These are phyloP conservation scores for Pseudococcus viburni DNA, from an alignment of 2,888 invertebrate genomes.

Conservation along the genomic window DNA sequence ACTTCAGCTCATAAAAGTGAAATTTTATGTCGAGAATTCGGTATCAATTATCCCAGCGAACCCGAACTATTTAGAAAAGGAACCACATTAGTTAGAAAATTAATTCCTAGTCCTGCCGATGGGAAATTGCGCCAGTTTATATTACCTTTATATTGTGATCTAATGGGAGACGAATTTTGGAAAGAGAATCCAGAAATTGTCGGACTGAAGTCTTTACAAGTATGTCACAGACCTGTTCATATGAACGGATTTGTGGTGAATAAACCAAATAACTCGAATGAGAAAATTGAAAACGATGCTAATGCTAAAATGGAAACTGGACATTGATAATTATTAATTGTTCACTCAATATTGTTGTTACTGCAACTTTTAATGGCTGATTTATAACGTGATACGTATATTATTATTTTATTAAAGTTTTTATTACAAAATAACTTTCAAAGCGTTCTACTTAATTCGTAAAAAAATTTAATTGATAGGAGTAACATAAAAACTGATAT, in stretches of 20 bases:
- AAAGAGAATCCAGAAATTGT: constrained; percentile 79
- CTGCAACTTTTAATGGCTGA: constrained; percentile 22
- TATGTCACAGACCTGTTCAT: constrained; percentile 63
- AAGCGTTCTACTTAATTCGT: not conserved
- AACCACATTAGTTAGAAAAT: constrained; percentile 83
- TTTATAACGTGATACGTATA: constrained; percentile 53
- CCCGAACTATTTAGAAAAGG: constrained; percentile 90
- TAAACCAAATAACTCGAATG: constrained; percentile 61
- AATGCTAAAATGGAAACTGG: constrained; percentile 60
- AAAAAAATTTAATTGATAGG: too few species aligned
- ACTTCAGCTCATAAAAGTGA: constrained; percentile 95
- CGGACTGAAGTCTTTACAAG: constrained; percentile 69
- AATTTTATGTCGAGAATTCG: constrained; percentile 89
- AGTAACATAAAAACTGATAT: too few species aligned
- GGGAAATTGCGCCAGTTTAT: constrained; percentile 73
- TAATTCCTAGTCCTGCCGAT: constrained; percentile 71
- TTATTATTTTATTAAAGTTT: constrained; percentile 47
- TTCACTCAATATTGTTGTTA: constrained; percentile 48
- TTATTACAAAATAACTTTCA: constrained; percentile 17
- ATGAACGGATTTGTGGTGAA: constrained; percentile 59
- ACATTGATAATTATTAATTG: constrained; percentile 38
- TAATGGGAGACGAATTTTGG: constrained; percentile 92
- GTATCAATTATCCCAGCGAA: constrained; percentile 93
- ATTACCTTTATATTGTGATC: constrained; percentile 82
- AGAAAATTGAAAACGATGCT: constrained; percentile 61